Evolutionary conservation across 1,140 invertebrate species (phyloP).

Genomic region (Aphidius ervi): DNA sequence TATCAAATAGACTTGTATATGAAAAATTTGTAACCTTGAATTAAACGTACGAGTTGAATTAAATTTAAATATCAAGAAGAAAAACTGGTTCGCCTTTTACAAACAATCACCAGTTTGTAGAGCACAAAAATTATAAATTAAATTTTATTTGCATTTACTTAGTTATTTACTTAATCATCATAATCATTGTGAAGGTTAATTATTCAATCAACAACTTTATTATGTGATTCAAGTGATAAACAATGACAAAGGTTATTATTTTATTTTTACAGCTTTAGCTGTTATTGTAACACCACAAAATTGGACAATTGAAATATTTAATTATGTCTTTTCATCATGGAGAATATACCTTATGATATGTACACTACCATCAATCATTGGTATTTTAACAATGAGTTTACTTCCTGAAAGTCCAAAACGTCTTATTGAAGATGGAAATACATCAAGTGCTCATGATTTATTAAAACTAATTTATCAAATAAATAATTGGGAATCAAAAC

Average conservation of each 20-base stretch:
- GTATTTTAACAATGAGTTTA: slow-evolving; percentile 37
- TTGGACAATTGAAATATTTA: slow-evolving; percentile 39
- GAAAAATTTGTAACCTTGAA: too few species aligned
- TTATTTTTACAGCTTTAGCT: slow-evolving; percentile 48
- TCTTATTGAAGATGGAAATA: slow-evolving; percentile 49
- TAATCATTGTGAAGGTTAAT: too few species aligned
- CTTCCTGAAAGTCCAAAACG: slow-evolving; percentile 56
- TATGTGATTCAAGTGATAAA: not conserved
- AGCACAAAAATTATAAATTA: too few species aligned
- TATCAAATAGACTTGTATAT: not conserved
- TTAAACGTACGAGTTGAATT: too few species aligned
- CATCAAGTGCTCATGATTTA: slow-evolving; percentile 43
- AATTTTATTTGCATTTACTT: too few species aligned
- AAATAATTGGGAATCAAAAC: slow-evolving; percentile 42
- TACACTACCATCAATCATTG: slow-evolving; percentile 40
- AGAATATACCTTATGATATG: slow-evolving; percentile 55
- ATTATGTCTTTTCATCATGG: slow-evolving; percentile 53
- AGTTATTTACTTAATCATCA: too few species aligned
- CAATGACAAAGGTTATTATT: too few species aligned
- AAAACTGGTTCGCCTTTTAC: too few species aligned
- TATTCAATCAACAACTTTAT: not conserved
- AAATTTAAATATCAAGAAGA: too few species aligned
- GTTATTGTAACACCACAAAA: slow-evolving; percentile 52
- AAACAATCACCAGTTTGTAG: too few species aligned
- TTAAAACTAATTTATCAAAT: slow-evolving; percentile 47